phyloP scores from a whole-genome alignment of 1,140 invertebrate genomes.

The Tachypleus tridentatus region DNA sequence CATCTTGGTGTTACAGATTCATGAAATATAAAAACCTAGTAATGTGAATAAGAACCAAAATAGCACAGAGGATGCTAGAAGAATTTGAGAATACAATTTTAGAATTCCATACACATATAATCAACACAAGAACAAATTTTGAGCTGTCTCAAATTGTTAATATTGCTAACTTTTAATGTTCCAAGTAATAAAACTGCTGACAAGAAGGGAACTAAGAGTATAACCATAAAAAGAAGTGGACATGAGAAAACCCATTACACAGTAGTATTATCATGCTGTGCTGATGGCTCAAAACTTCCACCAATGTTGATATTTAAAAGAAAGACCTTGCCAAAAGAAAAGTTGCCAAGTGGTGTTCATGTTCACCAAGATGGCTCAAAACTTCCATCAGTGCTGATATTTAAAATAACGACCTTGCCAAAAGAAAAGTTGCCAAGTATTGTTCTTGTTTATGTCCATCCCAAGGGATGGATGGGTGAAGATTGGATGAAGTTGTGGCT shows the following conservation, averaged over 20 bases:
- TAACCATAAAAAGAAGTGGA: slow-evolving; percentile 23
- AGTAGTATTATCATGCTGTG: slow-evolving; percentile 23
- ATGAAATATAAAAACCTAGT: too few relatives aligned
- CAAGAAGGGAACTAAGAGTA: slow-evolving; percentile 11
- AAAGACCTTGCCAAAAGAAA: slow-evolving; percentile 18
- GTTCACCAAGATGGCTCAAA: slow-evolving; percentile 26
- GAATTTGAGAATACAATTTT: too few relatives aligned
- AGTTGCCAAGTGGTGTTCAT: slow-evolving; percentile 14
- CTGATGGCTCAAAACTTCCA: slow-evolving; percentile 25
- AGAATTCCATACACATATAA: too few relatives aligned
- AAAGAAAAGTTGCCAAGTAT: slow-evolving; percentile 15
- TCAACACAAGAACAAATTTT: too few relatives aligned
- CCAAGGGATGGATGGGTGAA: slow-evolving; percentile 27
- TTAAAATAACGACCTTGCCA: slow-evolving; percentile 24
- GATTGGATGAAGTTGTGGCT: slow-evolving; percentile 22
- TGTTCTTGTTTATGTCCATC: slow-evolving; percentile 13
- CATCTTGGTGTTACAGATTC: too few relatives aligned
- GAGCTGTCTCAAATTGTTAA: too few relatives aligned
- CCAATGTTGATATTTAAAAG: slow-evolving; percentile 29
- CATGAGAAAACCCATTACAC: slow-evolving; percentile 28
- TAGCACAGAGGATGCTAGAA: too few relatives aligned
- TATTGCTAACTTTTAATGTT: too few relatives aligned
- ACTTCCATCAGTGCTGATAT: slow-evolving; percentile 27
- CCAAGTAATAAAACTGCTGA: too few relatives aligned
- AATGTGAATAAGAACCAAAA: too few relatives aligned